Evolutionary conservation across 2,113 vertebrate species (phyloP).

Genomic region (Ginglymostoma cirratum): DNA sequence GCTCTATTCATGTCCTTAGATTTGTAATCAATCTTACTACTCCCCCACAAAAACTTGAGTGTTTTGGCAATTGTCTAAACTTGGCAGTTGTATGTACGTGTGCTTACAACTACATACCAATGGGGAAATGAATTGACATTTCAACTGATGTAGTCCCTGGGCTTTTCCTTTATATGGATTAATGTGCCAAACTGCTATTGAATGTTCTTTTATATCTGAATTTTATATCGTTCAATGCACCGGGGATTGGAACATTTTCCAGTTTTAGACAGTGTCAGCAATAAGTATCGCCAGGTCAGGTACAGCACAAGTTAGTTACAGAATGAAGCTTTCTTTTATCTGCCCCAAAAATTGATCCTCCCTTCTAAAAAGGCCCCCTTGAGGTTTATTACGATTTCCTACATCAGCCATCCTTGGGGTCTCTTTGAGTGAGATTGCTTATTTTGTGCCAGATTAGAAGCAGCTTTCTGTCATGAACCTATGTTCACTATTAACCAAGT

Average conservation of each 20-base stretch:
- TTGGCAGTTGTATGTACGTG: neutral
- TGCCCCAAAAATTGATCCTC: neutral
- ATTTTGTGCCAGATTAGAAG: neutral
- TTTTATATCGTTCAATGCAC: neutral
- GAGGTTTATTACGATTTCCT: neutral
- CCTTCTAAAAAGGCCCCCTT: neutral
- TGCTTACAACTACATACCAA: neutral
- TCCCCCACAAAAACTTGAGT: neutral
- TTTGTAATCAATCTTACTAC: slow-evolving; percentile 25
- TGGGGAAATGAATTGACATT: neutral
- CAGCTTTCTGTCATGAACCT: neutral
- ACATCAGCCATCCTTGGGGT: neutral
- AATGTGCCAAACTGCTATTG: neutral
- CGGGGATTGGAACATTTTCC: neutral
- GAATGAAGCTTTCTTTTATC: neutral
- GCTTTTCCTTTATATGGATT: neutral
- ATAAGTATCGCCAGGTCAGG: neutral
- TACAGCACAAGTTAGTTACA: neutral
- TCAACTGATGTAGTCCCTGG: neutral
- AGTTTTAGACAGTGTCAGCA: neutral
- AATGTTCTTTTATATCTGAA: neutral
- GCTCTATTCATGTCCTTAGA: neutral
- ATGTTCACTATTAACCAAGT: neutral
- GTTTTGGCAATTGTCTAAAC: neutral
- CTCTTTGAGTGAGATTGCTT: neutral